Conservation (phyloP, 1,140 invertebrate species). For the Nasonia giraulti region DNA sequence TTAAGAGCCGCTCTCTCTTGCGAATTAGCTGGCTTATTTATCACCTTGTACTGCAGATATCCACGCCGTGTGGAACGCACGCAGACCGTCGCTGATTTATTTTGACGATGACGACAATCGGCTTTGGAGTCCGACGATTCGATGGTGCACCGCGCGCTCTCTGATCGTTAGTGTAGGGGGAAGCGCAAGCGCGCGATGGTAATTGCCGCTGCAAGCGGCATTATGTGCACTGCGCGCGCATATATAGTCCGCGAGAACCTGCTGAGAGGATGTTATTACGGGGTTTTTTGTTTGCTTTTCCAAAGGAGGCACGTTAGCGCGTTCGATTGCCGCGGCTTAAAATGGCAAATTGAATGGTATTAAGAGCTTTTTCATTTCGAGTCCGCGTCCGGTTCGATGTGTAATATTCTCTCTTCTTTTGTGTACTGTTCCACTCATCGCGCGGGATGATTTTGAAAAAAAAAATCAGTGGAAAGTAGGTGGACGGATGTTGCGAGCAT, state of each 20-base stretch:
- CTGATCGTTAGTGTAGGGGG: neutral
- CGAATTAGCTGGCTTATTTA: constrained; percentile 33
- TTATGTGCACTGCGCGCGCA: too few species aligned
- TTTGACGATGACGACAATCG: neutral
- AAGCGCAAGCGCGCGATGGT: neutral
- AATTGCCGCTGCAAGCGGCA: neutral
- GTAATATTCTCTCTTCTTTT: neutral
- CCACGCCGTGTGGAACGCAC: neutral
- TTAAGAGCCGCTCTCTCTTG: neutral
- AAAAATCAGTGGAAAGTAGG: neutral
- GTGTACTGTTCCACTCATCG: neutral
- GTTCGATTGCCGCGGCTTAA: neutral
- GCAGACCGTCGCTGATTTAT: neutral
- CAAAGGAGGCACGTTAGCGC: neutral
- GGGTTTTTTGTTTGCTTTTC: neutral
- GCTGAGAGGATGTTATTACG: neutral
- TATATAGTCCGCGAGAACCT: too few species aligned
- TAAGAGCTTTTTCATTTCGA: neutral
- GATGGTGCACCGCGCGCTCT: too few species aligned
- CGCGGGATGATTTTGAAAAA: neutral
- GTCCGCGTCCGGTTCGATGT: neutral
- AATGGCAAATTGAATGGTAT: neutral
- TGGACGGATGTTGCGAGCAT: neutral
- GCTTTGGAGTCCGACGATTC: too few species aligned
- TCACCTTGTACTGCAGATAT: constrained; percentile 23